Base-by-base conservation (phyloP, 2,797 vertebrate species). In the Harpagifer antarcticus region DNA sequence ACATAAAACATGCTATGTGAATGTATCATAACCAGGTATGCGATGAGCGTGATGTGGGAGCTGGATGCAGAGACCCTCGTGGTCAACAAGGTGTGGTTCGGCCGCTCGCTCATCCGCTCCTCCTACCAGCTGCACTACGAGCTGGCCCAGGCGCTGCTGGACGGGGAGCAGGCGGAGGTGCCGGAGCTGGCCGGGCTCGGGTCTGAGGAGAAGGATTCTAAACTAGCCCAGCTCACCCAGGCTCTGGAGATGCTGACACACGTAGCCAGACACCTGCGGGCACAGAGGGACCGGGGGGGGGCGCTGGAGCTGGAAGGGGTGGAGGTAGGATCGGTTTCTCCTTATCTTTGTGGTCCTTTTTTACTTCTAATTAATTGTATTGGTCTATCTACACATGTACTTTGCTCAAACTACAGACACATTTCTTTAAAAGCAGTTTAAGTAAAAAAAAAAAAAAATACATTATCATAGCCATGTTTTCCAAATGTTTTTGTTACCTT, bases 51-150 rank as follows among this genome's bases (percentile, higher is more conserved):
- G 53, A 19, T 98, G 71, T 99, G 98, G 98, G 95, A 98, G 88
- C 85, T 99, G 37, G 95, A 98, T 27, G 88, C 92, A 0, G 78
- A 84, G 0, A 95, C 96, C 0, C 95, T 96, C 0, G 92, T 93
- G 3, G 81, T 94, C 7, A 92, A 88, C 63, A 68, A 76, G 1
- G 96, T 97, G 37, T 96, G 94, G 94, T 98, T 95, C 6, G 93
- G 91, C 0, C 95, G 94, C 65, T 97, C 94, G 9, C 82, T 99
- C 43, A 95, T 99, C 82, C 94, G 94, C 16, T 99, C 98, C 8
- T 95, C 97, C 10, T 99, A 98, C 93, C 96, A 98, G 93, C 95
- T 99, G 0, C 93, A 93, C 86, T 99, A 99, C 0, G 97, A 99
- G 93, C 92, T 95, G 45, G 98, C 98, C 5, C 98, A 99, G 90